Evolutionary conservation across 1,140 invertebrate genomes (phyloP).

Genomic region (Periplaneta americana): DNA sequence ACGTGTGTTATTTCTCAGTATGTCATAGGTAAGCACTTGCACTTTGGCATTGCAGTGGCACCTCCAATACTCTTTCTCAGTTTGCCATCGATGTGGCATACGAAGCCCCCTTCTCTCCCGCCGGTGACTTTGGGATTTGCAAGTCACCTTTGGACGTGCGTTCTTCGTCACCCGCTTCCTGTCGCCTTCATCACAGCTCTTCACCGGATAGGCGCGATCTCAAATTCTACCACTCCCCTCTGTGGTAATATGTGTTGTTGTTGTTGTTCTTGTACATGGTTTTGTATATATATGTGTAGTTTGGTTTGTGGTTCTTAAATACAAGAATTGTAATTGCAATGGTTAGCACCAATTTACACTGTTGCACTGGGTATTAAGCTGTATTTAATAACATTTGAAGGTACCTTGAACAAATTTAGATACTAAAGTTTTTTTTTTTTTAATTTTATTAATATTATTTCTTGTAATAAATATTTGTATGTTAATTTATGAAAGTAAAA

Average conservation of each 20-base stretch:
- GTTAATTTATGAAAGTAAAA: background rate
- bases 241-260: background rate
- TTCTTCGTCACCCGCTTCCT: background rate
- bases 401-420: no score
- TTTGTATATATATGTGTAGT: background rate
- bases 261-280: background rate
- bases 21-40: background rate
- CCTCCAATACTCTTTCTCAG: no score
- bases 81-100: background rate
- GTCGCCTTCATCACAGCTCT: background rate
- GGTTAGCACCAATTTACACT: no score
- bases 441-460: background rate
- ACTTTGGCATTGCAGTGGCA: background rate
- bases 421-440: no score
- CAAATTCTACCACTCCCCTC: background rate
- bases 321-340: background rate
- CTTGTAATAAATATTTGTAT: background rate
- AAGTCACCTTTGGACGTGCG: background rate
- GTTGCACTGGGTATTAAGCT: background rate
- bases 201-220: background rate
- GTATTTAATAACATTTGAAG: background rate
- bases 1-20: background rate
- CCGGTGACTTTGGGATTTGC: background rate
- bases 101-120: background rate
- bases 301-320: background rate